Base-by-base conservation (phyloP, 1,140 invertebrate genomes). In the Marisa cornuarietis region DNA sequence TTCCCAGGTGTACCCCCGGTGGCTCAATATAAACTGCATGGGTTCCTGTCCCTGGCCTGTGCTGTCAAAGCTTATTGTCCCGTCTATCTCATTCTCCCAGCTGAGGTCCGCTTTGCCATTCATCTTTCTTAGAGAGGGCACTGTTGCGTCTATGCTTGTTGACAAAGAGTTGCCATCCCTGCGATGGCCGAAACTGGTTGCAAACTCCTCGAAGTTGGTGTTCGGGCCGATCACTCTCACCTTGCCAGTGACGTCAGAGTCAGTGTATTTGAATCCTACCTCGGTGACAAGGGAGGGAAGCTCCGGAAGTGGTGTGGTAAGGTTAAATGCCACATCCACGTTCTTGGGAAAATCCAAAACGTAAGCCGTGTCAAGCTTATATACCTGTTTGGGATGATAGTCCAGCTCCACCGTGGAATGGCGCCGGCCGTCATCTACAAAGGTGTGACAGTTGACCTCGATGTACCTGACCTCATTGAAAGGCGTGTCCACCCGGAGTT, bases 401-500 rank as follows among this genome's bases (percentile, higher is more conserved):
- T 79, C 77, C 22, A 73, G n/a, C 63, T 63, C 49, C 0, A 82
- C 18, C 0, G 16, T 22, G 13, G 81, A 74, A 49, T 76, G 71
- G 5, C 81, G 65, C 42, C 16, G 42, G 63, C 65, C 54, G 42
- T 58, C 51, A 51, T 69, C 16, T 51, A 24, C 63, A 14, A 65
- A 5, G 51, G 71, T 82, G 16, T 54, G 24, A 18, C 42, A 42
- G 20, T 31, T 65, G 58, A 76, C 24, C n/a, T 79, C 76, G 24
- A 82, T 10, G 31, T 79, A 79, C 20, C 58, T 71, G 51, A 76
- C 52, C 22, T 75, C 63, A 24, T 65, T 6, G 42, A 79, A 79
- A 2, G 81, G 81, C 49, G 81, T 82, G 31, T 79, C 77, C 24
- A 82, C 62, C 11, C 81, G 22, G 9, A 79, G 4, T 14, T 62